Evolutionary conservation across 2,888 invertebrate species (phyloP).

Genomic region (Zhuqinia jingwanae): DNA sequence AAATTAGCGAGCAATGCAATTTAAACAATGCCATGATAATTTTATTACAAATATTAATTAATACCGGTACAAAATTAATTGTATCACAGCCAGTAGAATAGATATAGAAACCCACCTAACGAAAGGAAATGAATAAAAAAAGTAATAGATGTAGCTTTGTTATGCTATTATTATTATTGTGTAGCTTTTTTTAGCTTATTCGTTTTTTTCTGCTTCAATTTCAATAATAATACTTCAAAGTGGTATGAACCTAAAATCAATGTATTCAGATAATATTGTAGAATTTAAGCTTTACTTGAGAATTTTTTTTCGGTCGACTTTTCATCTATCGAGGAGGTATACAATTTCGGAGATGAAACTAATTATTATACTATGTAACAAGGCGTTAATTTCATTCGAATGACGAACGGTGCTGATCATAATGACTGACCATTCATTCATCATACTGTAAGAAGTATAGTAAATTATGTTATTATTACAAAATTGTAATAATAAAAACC

Average conservation of each 20-base stretch:
- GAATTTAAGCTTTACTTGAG: conserved; percentile 14
- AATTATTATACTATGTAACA: neutral
- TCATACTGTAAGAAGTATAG: neutral
- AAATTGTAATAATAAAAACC: conserved; percentile 34
- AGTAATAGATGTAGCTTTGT: neutral
- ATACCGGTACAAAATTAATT: conserved; percentile 21
- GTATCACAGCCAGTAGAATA: conserved; percentile 21
- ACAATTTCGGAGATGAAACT: neutral
- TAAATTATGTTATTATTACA: neutral
- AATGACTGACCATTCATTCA: conserved; percentile 65
- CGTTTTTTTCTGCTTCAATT: conserved; percentile 18
- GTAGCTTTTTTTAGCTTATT: neutral
- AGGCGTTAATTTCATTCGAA: conserved; percentile 44
- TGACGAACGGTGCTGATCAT: conserved; percentile 69
- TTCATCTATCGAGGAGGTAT: conserved; percentile 16
- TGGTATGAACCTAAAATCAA: neutral
- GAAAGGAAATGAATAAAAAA: neutral
- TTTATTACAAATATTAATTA: conserved; percentile 10
- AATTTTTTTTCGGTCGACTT: conserved; percentile 14
- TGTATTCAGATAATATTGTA: conserved; percentile 4
- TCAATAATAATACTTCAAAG: conserved; percentile 8
- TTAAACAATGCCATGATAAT: conserved; percentile 42
- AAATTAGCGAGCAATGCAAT: conserved; percentile 26
- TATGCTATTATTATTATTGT: conserved; percentile 2
- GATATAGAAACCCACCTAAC: conserved; percentile 32